Percentiles rank a stretch among this genome's conserved stretches.
phyloP scores from a whole-genome alignment of 1,140 invertebrate genomes.

The Scaptomyza hsui region DNA sequence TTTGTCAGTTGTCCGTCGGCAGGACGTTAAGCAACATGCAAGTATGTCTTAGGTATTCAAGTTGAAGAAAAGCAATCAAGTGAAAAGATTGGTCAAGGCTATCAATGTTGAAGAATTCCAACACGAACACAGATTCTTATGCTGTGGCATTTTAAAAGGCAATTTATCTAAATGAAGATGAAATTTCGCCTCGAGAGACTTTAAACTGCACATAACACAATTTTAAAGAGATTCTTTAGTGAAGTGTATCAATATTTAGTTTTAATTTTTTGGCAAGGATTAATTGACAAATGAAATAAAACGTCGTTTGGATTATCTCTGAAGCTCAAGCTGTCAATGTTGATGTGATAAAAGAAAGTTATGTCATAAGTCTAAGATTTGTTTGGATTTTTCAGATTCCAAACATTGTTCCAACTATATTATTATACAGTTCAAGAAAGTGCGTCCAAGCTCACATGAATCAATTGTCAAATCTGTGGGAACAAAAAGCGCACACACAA shows the following conservation, averaged over 20 bases:
- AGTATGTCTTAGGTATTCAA: not conserved
- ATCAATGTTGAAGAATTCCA: not conserved
- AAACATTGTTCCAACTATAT: not conserved
- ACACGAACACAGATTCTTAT: not conserved
- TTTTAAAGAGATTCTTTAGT: not conserved
- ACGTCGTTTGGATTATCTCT: no score
- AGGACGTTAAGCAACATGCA: not conserved
- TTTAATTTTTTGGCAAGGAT: no score
- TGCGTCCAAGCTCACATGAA: not conserved
- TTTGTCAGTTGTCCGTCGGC: conserved; percentile 28
- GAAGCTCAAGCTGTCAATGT: no score
- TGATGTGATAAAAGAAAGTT: no score
- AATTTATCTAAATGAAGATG: not conserved
- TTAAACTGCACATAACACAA: no score
- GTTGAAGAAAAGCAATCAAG: not conserved
- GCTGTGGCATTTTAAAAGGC: not conserved
- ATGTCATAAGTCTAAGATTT: no score
- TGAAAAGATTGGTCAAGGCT: conserved; percentile 1
- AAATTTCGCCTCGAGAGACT: no score
- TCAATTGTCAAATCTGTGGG: not conserved
- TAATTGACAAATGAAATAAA: no score
- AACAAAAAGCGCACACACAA: not conserved
- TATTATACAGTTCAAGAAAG: not conserved
- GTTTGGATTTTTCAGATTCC: not conserved
- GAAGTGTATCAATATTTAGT: not conserved